phyloP scores from a whole-genome alignment of 2,797 vertebrate species.

The Acanthornis magna region DNA sequence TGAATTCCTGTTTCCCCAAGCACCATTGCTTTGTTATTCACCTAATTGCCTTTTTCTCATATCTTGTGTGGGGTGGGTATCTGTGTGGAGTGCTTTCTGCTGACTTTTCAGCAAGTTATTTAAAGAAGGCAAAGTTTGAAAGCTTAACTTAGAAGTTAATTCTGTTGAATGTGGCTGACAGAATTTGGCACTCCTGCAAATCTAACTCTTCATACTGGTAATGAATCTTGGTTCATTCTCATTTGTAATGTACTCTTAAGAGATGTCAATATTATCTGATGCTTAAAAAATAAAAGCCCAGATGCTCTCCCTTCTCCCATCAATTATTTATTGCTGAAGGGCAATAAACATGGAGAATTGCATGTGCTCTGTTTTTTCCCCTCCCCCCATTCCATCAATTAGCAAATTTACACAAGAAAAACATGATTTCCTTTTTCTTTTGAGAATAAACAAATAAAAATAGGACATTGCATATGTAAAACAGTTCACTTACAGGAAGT shows the following conservation, averaged over 20 bases:
- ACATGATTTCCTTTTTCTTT: neutral
- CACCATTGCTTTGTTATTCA: neutral
- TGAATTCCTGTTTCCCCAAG: neutral
- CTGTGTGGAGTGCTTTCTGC: neutral
- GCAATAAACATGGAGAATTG: neutral
- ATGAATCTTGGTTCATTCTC: neutral
- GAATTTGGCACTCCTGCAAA: neutral
- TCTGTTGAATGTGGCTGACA: neutral
- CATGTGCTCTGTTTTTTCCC: neutral
- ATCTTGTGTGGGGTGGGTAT: accelerated
- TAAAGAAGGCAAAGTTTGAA: neutral
- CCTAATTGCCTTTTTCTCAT: neutral
- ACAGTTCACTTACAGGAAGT: neutral
- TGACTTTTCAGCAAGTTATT: neutral
- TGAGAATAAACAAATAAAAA: slow-evolving; percentile 5
- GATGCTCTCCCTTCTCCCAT: neutral
- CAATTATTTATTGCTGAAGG: neutral
- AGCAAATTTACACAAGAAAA: neutral
- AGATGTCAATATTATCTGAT: neutral
- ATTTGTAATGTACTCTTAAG: neutral
- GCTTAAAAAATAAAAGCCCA: accelerated
- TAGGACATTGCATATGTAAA: neutral
- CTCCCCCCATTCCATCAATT: neutral
- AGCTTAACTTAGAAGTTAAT: neutral
- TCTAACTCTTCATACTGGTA: neutral